These are phyloP conservation scores for Agelaius phoeniceus DNA, from an alignment of 2,113 vertebrate genomes.

Conservation along the genomic window DNA sequence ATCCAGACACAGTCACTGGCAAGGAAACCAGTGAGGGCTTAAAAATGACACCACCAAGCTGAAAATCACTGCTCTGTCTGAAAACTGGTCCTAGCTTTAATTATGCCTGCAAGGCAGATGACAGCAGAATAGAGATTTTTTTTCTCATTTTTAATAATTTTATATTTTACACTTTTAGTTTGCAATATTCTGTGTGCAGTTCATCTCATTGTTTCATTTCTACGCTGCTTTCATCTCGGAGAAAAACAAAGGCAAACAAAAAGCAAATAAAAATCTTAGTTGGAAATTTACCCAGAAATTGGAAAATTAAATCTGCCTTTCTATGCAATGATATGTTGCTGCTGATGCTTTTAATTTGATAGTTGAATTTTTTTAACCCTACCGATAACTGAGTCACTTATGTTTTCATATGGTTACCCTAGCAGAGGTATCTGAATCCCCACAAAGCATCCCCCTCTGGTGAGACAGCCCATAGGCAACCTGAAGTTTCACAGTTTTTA, in stretches of 20 bases:
- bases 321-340: background rate
- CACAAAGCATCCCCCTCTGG: background rate
- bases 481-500: background rate
- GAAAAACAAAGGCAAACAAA: background rate
- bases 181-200: background rate
- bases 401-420: background rate
- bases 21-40: background rate
- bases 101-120: background rate
- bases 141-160: background rate
- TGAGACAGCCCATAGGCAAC: background rate
- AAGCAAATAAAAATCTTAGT: background rate
- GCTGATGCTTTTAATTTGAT: background rate
- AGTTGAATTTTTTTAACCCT: background rate
- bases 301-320: background rate
- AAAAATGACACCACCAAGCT: background rate
- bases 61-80: constrained; percentile 24
- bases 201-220: background rate
- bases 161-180: background rate
- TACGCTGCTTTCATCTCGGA: background rate
- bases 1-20: background rate
- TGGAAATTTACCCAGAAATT: background rate
- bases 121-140: background rate
- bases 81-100: background rate
- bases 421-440: background rate
- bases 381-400: background rate